phyloP scores from a whole-genome alignment of 2,797 vertebrate genomes.

The Lepilemur septentrionalis region DNA sequence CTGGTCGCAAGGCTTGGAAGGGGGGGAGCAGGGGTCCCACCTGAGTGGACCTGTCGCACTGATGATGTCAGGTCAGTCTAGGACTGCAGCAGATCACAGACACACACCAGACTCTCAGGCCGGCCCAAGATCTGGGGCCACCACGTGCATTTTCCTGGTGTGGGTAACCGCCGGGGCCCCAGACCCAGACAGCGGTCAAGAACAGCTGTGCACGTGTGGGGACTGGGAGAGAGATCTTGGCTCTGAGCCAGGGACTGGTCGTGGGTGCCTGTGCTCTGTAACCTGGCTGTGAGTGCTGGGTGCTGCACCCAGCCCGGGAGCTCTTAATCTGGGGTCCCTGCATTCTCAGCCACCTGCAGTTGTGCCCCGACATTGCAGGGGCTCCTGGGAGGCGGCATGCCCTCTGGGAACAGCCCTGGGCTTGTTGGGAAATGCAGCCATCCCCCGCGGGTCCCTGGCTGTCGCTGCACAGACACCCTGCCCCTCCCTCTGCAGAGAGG shows the following conservation, averaged over 20 bases:
- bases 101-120: rapidly evolving
- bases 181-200: not conserved
- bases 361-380: not conserved
- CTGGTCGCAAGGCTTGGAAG: rapidly evolving
- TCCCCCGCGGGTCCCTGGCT: not conserved
- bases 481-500: not conserved
- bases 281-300: not conserved
- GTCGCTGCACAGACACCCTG: not conserved
- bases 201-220: not conserved
- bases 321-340: no score
- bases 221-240: no score
- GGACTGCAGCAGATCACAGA: rapidly evolving
- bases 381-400: not conserved
- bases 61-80: rapidly evolving
- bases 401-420: no score
- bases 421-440: not conserved
- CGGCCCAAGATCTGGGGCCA: no score
- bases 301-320: no score
- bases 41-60: rapidly evolving
- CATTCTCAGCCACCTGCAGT: no score
- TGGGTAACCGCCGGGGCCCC: not conserved
- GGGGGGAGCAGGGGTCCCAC: not conserved
- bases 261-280: rapidly evolving
- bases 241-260: not conserved
- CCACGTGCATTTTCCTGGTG: rapidly evolving